Evolutionary conservation across 2,888 invertebrate genomes (phyloP).

Genomic region (Drosophila maculinotata): DNA sequence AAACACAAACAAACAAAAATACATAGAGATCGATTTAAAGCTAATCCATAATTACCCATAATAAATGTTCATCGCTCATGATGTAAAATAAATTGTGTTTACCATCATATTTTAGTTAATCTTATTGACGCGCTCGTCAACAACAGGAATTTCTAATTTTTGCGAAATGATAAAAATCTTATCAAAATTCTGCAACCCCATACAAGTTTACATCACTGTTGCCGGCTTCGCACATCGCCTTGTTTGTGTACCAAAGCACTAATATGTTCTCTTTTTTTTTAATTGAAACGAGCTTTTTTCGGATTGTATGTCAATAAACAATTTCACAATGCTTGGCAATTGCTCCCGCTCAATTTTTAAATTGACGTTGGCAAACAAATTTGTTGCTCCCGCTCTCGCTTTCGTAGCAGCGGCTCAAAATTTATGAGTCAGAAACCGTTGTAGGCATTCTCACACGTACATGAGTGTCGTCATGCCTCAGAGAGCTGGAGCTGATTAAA

Average conservation of each 20-base stretch:
- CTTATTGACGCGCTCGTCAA: background rate
- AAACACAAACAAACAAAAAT: conserved; percentile 22
- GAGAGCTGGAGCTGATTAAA: conserved; percentile 10
- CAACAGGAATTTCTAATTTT: conserved; percentile 15
- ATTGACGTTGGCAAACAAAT: conserved; percentile 29
- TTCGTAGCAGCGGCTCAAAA: background rate
- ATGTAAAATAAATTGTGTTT: conserved; percentile 51
- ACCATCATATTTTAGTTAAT: background rate
- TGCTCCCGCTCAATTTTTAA: conserved; percentile 29
- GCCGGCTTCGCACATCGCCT: background rate
- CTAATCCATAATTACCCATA: conserved; percentile 60
- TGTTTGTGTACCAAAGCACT: conserved; percentile 5
- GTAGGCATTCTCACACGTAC: background rate
- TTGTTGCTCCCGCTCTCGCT: conserved; percentile 12
- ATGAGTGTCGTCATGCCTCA: background rate
- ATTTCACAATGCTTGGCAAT: conserved; percentile 69
- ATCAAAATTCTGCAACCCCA: conserved; percentile 14
- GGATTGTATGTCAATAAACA: conserved; percentile 31
- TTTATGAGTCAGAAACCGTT: background rate
- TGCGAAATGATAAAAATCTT: conserved; percentile 28
- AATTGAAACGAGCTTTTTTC: conserved; percentile 27
- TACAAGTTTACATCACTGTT: conserved; percentile 4
- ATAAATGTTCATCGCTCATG: conserved; percentile 65
- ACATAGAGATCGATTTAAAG: conserved; percentile 42
- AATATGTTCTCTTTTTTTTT: conserved; percentile 5